Evolutionary conservation across 1,140 invertebrate species (phyloP), one percentile per base, ranked within the genome.

Genomic region (Neodiprion virginianus): DNA sequence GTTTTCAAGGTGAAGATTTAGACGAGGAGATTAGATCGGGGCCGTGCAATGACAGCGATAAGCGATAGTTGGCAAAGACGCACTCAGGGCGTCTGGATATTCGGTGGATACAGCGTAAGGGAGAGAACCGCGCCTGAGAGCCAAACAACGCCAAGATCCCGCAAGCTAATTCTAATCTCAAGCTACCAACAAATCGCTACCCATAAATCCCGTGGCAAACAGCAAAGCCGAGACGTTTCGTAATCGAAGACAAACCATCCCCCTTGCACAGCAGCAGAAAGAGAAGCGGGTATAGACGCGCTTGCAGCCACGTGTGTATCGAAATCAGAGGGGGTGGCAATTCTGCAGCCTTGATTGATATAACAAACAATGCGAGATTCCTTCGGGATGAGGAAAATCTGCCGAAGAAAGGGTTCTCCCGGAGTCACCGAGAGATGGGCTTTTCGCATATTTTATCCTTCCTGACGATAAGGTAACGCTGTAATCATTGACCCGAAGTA

Each of bases 141-240:
- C 79, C 78, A 83, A 83, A 84, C 80, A 79, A 76, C 76, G 73
- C 76, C 74, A 72, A 74, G 76, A 77, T 76, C 82, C 77, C 75
- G 81, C 80, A 85, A 85, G 85, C 83, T 86, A 85, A 86, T 86
- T 85, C 84, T 84, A 85, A 85, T 86, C 83, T 85, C 79, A 79
- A 72, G 81, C 81, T 85, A 85, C 80, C 85, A 84, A 89, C 87
- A 88, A 88, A 88, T 88, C 84, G 86, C 82, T 82, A 77, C 79
- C 86, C 81, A 88, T 88, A 88, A 88, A 88, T 88, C 80, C 79
- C 75, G 75, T 77, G 70, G 75, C 79, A 79, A 84, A 82, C 67
- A 84, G 53, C 77, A 79, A 76, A 79, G 73, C 78, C 82, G 77
- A 79, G 81, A 82, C 80, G 78, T 78, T 82, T 69, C 80, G 82